A percentile compares a stretch with the other conserved stretches of the same genome.
These are phyloP conservation scores for Lepidocyrtinus sp. DNA, from an alignment of 2,888 invertebrate species.

Conservation along the genomic window DNA sequence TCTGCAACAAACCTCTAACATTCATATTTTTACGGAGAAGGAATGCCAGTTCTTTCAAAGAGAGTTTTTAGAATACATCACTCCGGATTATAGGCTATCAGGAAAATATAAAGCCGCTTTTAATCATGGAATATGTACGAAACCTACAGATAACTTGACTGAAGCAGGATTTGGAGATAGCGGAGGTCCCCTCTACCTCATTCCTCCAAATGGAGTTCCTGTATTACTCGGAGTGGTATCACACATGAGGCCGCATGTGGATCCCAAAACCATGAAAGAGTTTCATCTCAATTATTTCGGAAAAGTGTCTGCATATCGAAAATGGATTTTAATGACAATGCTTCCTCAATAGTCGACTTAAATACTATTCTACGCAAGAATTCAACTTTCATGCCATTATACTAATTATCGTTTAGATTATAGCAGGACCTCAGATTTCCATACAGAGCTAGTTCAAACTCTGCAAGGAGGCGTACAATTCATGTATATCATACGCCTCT, in stretches of 20 bases:
- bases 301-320: slow-evolving; percentile 54
- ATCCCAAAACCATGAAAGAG: slow-evolving; percentile 32
- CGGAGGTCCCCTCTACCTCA: slow-evolving; percentile 52
- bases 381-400: neutral
- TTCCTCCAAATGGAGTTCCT: slow-evolving; percentile 7
- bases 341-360: slow-evolving; percentile 13
- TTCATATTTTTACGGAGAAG: slow-evolving; percentile 41
- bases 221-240: slow-evolving; percentile 58
- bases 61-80: slow-evolving; percentile 46
- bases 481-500: slow-evolving; percentile 64
- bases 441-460: slow-evolving; percentile 58
- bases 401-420: neutral
- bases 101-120: slow-evolving; percentile 55
- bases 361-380: neutral
- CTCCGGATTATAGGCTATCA: slow-evolving; percentile 29
- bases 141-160: slow-evolving; percentile 27
- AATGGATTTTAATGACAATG: slow-evolving; percentile 60
- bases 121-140: slow-evolving; percentile 57
- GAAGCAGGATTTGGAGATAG: slow-evolving; percentile 65
- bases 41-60: slow-evolving; percentile 54
- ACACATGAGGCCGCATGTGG: slow-evolving; percentile 61
- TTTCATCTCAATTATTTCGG: slow-evolving; percentile 63
- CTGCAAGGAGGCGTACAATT: slow-evolving; percentile 64
- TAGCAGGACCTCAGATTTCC: slow-evolving; percentile 63
- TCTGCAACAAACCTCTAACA: slow-evolving; percentile 57